Conservation (phyloP, 1,140 invertebrate genomes). For the Drosophila biarmipes region DNA sequence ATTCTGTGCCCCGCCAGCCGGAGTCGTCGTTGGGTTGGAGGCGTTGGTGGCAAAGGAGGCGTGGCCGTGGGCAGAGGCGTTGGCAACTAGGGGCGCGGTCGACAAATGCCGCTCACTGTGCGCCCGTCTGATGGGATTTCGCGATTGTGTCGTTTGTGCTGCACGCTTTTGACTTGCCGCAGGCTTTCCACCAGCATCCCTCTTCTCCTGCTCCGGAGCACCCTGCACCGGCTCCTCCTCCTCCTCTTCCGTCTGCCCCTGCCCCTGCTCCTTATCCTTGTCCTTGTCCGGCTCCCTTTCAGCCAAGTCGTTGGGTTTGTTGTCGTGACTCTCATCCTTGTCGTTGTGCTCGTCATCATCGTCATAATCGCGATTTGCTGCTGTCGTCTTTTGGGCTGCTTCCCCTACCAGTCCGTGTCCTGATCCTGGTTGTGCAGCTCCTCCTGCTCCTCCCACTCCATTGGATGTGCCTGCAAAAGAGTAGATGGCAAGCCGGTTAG, state of each 20-base stretch:
- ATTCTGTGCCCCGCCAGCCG: conserved; percentile 66
- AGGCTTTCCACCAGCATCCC: conserved; percentile 55
- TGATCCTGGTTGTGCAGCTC: not conserved
- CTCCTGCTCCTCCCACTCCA: conserved; percentile 10
- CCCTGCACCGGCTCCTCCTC: conserved; percentile 22
- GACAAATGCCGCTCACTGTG: conserved; percentile 83
- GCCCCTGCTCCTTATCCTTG: conserved; percentile 17
- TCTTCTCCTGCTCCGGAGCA: conserved; percentile 8
- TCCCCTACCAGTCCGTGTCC: conserved; percentile 3
- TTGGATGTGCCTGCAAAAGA: conserved; percentile 63
- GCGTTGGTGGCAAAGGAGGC: conserved; percentile 1
- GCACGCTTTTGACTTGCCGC: conserved; percentile 76
- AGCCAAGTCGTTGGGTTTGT: conserved; percentile 60
- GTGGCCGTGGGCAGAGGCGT: conserved; percentile 7
- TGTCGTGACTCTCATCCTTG: conserved; percentile 51
- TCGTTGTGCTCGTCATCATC: conserved; percentile 75
- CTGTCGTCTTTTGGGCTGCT: conserved; percentile 61
- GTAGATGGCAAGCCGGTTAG: conserved; percentile 57
- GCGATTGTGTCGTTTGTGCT: conserved; percentile 83
- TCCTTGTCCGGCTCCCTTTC: conserved; percentile 19
- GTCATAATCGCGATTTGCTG: conserved; percentile 79
- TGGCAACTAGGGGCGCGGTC: conserved; percentile 34
- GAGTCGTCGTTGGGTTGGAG: conserved; percentile 21
- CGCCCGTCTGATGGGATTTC: conserved; percentile 84
- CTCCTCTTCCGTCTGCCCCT: conserved; percentile 22